Conservation (phyloP, 2,888 invertebrate species). For the Archips crataeganus region DNA sequence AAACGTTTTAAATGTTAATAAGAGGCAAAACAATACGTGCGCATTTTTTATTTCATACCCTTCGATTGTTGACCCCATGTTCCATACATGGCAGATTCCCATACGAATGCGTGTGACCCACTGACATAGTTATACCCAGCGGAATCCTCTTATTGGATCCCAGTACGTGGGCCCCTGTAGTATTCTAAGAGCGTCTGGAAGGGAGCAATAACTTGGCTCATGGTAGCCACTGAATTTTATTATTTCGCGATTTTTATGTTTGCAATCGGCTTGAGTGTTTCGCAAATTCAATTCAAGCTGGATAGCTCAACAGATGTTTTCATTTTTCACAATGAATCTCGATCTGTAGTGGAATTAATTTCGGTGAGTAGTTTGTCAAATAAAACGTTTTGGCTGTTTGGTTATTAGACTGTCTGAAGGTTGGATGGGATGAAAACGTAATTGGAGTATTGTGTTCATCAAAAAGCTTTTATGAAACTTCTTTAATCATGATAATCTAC, state of each 20-base stretch:
- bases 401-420: neutral
- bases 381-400: neutral
- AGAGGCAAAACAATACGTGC: constrained; percentile 18
- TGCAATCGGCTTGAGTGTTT: constrained; percentile 36
- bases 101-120: constrained; percentile 62
- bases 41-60: constrained; percentile 5
- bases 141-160: constrained; percentile 39
- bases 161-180: constrained; percentile 16
- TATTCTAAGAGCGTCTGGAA: constrained; percentile 21
- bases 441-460: too few species aligned
- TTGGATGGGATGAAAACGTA: neutral
- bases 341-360: constrained; percentile 26
- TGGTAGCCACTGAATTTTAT: constrained; percentile 34
- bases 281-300: constrained; percentile 18
- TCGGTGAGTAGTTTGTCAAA: constrained; percentile 20
- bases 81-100: constrained; percentile 40
- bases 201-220: constrained; percentile 25
- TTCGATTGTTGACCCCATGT: constrained; percentile 30
- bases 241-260: constrained; percentile 31
- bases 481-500: too few species aligned
- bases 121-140: constrained; percentile 39
- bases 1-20: constrained; percentile 37
- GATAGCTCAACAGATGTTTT: constrained; percentile 3
- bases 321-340: neutral
- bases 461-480: neutral